phyloP scores from a whole-genome alignment of 2,888 invertebrate species.

The Luffia ferchaultella region DNA sequence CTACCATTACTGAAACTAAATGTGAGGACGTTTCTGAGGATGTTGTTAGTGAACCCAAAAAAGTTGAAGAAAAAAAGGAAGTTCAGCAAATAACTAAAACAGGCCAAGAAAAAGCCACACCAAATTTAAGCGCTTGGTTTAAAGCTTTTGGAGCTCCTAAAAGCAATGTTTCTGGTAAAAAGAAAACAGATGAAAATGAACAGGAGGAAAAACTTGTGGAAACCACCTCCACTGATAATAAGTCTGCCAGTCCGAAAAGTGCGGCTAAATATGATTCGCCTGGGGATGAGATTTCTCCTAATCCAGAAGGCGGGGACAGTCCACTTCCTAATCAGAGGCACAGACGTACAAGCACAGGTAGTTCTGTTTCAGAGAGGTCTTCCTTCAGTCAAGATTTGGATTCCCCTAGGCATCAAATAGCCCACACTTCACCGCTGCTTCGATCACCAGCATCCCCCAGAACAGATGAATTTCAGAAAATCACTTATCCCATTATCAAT shows the following conservation, averaged over 20 bases:
- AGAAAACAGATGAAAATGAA: slow-evolving; percentile 67
- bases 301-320: slow-evolving; percentile 51
- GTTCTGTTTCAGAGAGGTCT: slow-evolving; percentile 80
- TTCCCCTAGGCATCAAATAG: slow-evolving; percentile 77
- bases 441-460: slow-evolving; percentile 82
- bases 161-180: slow-evolving; percentile 63
- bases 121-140: slow-evolving; percentile 91
- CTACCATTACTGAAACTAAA: slow-evolving; percentile 22
- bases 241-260: slow-evolving; percentile 38
- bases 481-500: slow-evolving; percentile 78
- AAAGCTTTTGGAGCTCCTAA: slow-evolving; percentile 92
- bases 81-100: slow-evolving; percentile 37
- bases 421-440: slow-evolving; percentile 76
- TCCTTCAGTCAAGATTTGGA: slow-evolving; percentile 82
- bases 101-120: slow-evolving; percentile 72
- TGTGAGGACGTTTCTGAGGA: slow-evolving; percentile 25
- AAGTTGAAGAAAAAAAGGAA: slow-evolving; percentile 33
- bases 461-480: slow-evolving; percentile 73
- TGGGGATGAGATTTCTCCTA: slow-evolving; percentile 40
- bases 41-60: slow-evolving; percentile 40
- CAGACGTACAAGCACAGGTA: slow-evolving; percentile 79
- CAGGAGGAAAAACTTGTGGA: slow-evolving; percentile 46
- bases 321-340: slow-evolving; percentile 58
- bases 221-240: slow-evolving; percentile 28
- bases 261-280: slow-evolving; percentile 45